Conservation (phyloP, 2,888 invertebrate genomes). For the Megaustenia siamemsis region DNA sequence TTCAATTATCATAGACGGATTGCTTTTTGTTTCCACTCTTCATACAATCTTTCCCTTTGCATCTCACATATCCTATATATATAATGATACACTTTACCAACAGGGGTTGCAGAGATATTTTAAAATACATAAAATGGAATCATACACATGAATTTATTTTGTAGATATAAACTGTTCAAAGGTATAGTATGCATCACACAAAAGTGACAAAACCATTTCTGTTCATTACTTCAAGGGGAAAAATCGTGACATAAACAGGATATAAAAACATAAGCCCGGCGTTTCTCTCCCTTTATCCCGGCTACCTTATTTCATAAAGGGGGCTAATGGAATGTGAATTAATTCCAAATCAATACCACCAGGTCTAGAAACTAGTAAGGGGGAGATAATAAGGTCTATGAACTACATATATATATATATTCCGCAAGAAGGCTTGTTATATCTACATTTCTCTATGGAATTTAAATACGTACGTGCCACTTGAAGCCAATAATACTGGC, state of each 20-base stretch:
- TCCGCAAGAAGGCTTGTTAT: background rate
- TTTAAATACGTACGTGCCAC: background rate
- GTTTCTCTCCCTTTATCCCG: background rate
- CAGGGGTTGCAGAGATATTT: no score
- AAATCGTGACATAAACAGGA: background rate
- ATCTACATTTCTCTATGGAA: background rate
- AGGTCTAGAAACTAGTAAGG: background rate
- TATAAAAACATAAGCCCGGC: background rate
- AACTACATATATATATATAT: background rate
- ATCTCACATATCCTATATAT: no score
- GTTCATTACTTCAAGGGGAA: no score
- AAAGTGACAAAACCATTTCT: no score
- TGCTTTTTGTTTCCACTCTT: no score
- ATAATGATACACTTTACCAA: no score
- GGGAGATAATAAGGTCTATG: background rate
- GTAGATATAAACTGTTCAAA: no score
- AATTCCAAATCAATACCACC: background rate
- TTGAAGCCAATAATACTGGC: background rate
- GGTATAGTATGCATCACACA: no score
- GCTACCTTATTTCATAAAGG: background rate
- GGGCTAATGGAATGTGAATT: background rate
- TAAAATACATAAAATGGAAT: no score
- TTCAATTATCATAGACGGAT: no score
- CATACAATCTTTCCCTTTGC: no score
- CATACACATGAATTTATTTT: no score